These are phyloP conservation scores for Orius insidiosus DNA, from an alignment of 1,140 invertebrate genomes.

Conservation along the genomic window DNA sequence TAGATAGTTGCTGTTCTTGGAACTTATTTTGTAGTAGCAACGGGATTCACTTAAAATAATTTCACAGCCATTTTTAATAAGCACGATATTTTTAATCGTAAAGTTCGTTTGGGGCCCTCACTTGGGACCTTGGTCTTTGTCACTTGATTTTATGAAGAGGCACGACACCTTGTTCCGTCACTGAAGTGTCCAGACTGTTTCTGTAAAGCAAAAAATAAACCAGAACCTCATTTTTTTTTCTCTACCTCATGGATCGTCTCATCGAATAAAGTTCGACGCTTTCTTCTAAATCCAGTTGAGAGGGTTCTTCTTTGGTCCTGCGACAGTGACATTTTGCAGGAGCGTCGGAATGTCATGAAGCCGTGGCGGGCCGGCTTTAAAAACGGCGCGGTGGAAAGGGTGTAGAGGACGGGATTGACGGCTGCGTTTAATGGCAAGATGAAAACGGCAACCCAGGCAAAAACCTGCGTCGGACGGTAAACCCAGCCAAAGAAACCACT, in stretches of 20 bases:
- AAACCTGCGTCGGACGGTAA: conserved; percentile 31
- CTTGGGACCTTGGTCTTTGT: conserved; percentile 6
- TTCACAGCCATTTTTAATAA: no score
- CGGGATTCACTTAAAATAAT: no score
- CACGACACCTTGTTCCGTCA: conserved; percentile 10
- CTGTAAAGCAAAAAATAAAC: neutral
- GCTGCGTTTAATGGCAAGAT: conserved; percentile 37
- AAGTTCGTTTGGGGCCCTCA: conserved; percentile 9
- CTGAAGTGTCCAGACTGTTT: conserved; percentile 10
- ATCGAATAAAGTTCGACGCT: conserved; percentile 10
- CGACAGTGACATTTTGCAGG: conserved; percentile 12
- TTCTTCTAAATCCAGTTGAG: neutral
- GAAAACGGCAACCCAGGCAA: conserved; percentile 39
- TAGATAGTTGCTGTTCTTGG: no score
- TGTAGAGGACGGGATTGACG: conserved; percentile 37
- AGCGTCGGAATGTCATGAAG: conserved; percentile 13
- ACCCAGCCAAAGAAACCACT: conserved; percentile 29
- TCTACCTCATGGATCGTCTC: conserved; percentile 10
- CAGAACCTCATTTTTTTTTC: neutral
- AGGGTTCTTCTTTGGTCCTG: conserved; percentile 11
- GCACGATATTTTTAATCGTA: conserved; percentile 10
- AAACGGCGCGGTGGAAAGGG: conserved; percentile 29
- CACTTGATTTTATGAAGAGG: conserved; percentile 8
- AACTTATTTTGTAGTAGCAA: no score
- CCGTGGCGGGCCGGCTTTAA: conserved; percentile 17